Base-by-base conservation (phyloP, 2,888 invertebrate species). In the Idaea straminata region DNA sequence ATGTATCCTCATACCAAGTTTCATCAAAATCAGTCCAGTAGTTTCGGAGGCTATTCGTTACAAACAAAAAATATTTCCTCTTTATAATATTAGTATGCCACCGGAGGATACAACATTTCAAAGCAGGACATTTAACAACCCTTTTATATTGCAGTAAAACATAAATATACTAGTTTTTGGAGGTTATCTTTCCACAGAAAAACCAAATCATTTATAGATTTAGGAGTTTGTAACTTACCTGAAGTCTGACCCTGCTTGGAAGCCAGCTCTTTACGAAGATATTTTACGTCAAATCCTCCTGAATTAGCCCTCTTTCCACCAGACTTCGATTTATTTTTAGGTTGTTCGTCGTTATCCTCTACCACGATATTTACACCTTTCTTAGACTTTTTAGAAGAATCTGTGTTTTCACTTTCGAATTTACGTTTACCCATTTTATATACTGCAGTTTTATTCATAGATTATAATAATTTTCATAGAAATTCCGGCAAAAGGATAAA, bases 251-350 rank as follows among this genome's bases (percentile, higher is more conserved):
- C 93, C 61, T 88, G 89, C 64, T 89, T 91, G 5, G 88, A 86
- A 0, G 88, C 80, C 64, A 95, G 77, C 70, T 94, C 94, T 74
- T 92, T 93, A 0, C 95, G 91, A 68, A 95, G 95, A 69, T 94
- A 91, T 83, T 94, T 92, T 66, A 94, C 88, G 80, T 94, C 94
- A 77, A 95, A 95, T 73, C 77, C 83, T 25, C 75, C 76, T 66
- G 85, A 71, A 69, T 76, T 72, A 38, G 77, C n/a, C 65, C 72
- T 73, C 65, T 72, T 75, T 15, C 66, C 65, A 63, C 63, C 63
- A 5, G 62, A 4, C 10, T 64, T 67, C 7, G 36, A 60, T 69
- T 77, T 73, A 70, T 74, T 83, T 84, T 84, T 83, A 83, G 86
- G 84, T 87, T 87, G 83, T 73, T 77, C 61, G 15, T 72, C 75